These are phyloP conservation scores for Theocolax elegans DNA, from an alignment of 1,140 invertebrate species.

Conservation along the genomic window DNA sequence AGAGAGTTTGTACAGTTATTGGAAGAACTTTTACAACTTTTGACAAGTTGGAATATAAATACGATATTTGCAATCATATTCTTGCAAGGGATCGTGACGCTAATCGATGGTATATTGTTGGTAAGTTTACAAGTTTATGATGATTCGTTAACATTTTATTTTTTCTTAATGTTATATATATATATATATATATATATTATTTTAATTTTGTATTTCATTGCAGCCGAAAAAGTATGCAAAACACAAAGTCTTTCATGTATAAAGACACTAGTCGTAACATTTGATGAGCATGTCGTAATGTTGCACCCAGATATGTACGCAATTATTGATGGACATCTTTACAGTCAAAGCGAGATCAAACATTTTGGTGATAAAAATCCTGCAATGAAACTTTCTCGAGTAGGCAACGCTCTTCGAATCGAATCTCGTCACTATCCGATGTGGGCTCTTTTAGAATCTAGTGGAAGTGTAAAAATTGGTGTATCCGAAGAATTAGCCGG, in stretches of 20 bases:
- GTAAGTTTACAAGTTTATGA: slow-evolving; percentile 41
- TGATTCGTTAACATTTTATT: too few species aligned
- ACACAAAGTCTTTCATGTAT: slow-evolving; percentile 64
- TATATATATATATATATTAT: not conserved
- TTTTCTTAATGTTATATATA: not conserved
- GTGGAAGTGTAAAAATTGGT: slow-evolving; percentile 78
- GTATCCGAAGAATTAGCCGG: slow-evolving; percentile 72
- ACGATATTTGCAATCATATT: slow-evolving; percentile 84
- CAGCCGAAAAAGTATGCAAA: slow-evolving; percentile 76
- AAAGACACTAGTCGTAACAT: slow-evolving; percentile 70
- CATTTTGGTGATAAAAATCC: slow-evolving; percentile 73
- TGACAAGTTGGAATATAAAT: slow-evolving; percentile 80
- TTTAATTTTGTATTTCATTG: not conserved
- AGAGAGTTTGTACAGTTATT: slow-evolving; percentile 78
- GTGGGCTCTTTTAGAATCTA: slow-evolving; percentile 76
- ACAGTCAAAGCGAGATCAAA: slow-evolving; percentile 75
- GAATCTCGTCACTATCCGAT: slow-evolving; percentile 78
- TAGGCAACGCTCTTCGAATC: slow-evolving; percentile 77
- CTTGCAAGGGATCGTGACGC: slow-evolving; percentile 73
- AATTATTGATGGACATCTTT: slow-evolving; percentile 74
- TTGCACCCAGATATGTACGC: slow-evolving; percentile 75
- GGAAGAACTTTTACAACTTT: slow-evolving; percentile 82
- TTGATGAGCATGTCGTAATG: slow-evolving; percentile 70
- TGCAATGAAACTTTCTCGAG: slow-evolving; percentile 74
- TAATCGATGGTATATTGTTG: slow-evolving; percentile 50